Conservation (phyloP, 2,797 vertebrate species). For the Pseudochaenichthys georgianus region DNA sequence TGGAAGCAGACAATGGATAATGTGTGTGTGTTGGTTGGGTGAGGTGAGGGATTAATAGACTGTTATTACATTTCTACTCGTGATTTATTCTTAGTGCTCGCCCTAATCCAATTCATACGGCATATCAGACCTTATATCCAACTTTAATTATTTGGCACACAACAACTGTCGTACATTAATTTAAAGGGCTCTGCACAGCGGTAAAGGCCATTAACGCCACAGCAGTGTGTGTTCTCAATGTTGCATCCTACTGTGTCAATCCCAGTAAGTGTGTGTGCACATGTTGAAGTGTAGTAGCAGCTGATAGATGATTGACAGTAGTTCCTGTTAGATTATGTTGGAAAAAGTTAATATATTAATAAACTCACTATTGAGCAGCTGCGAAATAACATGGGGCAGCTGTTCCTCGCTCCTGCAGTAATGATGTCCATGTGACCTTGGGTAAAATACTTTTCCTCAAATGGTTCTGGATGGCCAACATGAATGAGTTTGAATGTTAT, state of each 20-base stretch:
- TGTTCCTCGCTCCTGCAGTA: too few species aligned
- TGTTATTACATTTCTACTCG: slow-evolving; percentile 4
- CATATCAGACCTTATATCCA: slow-evolving; percentile 5
- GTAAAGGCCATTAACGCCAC: slow-evolving; percentile 13
- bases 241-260: slow-evolving; percentile 4
- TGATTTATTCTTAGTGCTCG: slow-evolving; percentile 19
- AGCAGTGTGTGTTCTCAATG: background rate
- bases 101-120: slow-evolving; percentile 8
- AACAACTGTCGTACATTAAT: slow-evolving; percentile 1
- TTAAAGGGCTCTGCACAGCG: background rate
- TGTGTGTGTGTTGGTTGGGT: background rate
- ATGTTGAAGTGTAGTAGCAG: background rate
- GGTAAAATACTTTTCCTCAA: too few species aligned
- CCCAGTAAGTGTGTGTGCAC: background rate
- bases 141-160: slow-evolving; percentile 21
- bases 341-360: background rate
- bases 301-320: background rate
- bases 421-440: too few species aligned
- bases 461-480: too few species aligned
- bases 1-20: slow-evolving; percentile 1
- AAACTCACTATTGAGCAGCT: background rate
- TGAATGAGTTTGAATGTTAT: too few species aligned
- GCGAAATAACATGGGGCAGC: background rate
- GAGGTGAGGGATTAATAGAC: background rate
- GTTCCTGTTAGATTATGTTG: background rate